Evolutionary conservation across 2,113 vertebrate genomes (phyloP), one percentile per base, ranked within the genome.

Genomic region (Microcebus lehilahytsara): DNA sequence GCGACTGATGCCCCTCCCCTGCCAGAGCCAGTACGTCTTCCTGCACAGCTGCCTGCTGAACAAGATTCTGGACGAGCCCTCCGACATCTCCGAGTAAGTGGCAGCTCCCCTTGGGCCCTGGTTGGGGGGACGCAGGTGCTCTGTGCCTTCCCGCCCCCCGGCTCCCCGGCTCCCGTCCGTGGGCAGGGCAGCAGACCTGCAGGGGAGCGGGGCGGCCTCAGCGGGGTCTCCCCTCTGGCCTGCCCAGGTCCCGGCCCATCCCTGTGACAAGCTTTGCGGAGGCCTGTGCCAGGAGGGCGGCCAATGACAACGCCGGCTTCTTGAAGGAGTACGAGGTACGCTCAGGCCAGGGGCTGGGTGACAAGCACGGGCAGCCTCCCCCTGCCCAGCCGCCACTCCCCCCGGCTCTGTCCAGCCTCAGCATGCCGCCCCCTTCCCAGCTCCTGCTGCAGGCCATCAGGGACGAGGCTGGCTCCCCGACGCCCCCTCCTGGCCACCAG

Each of bases 21-120:
- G 97, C 95, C 98, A 99, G 99, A 98, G 98, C 79, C 99, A 99
- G 97, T 99, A 99, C 79, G 78, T 99, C 74, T 99, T 99, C 86
- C 98, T 99, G 97, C 99, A 99, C 97, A 99, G 98, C 91, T 99
- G 99, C 97, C 98, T 99, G 74, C 97, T 99, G 89, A 97, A 98
- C 12, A 99, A 99, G 99, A 98, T 99, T 86, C 84, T 98, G 69
- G 98, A 98, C 95, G 98, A 98, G 8, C 96, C 98, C 8, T 69
- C 94, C n/a, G 96, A 84, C 12, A 69, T 95, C 2, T 89, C 98
- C 69, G 97, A 91, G 98, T 98, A 91, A 96, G 97, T 84, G 4
- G 2, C 12, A 5, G 25, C 90, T 20, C 14, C 66, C 17, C 20
- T 75, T 49, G 2, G 2, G 32, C n/a, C 75, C 60, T n/a, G 22